These are phyloP conservation scores for Portunus trituberculatus DNA, from an alignment of 1,140 invertebrate species.

Conservation along the genomic window DNA sequence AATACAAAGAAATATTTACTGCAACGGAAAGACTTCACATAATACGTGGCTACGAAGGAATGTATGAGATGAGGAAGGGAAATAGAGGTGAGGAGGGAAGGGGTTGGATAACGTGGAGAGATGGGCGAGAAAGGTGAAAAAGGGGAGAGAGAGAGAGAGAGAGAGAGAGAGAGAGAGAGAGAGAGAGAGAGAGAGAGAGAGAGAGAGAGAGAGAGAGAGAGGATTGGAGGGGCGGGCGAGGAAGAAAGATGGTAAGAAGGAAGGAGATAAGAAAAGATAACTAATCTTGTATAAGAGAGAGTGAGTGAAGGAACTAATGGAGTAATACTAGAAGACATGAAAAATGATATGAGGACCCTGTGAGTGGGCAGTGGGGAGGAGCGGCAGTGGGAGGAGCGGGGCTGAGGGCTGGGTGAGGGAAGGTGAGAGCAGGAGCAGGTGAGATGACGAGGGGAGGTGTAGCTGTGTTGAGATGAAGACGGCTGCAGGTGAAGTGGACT, in stretches of 20 bases:
- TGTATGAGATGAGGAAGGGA: neutral
- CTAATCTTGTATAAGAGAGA: neutral
- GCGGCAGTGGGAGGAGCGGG: neutral
- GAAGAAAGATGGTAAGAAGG: neutral
- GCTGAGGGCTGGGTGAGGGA: neutral
- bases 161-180: slow-evolving; percentile 54
- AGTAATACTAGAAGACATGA: slow-evolving; percentile 30
- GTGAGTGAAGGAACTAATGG: slow-evolving; percentile 24
- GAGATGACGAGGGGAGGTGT: neutral
- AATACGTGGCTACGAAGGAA: neutral
- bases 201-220: slow-evolving; percentile 51
- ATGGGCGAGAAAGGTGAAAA: slow-evolving; percentile 20
- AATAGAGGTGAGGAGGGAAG: neutral
- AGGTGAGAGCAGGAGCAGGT: neutral
- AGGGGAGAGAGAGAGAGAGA: slow-evolving; percentile 17
- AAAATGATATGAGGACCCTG: neutral
- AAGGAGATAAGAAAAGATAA: neutral
- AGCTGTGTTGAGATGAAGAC: neutral
- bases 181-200: slow-evolving; percentile 34
- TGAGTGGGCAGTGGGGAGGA: neutral
- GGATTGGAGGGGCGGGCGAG: neutral
- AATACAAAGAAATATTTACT: neutral
- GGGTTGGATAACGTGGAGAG: neutral
- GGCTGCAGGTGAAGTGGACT: neutral
- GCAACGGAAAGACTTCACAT: neutral